Evolutionary conservation across 2,797 vertebrate species (phyloP), one percentile per base, ranked within the genome.

Genomic region (Arctocebus calabarensis): DNA sequence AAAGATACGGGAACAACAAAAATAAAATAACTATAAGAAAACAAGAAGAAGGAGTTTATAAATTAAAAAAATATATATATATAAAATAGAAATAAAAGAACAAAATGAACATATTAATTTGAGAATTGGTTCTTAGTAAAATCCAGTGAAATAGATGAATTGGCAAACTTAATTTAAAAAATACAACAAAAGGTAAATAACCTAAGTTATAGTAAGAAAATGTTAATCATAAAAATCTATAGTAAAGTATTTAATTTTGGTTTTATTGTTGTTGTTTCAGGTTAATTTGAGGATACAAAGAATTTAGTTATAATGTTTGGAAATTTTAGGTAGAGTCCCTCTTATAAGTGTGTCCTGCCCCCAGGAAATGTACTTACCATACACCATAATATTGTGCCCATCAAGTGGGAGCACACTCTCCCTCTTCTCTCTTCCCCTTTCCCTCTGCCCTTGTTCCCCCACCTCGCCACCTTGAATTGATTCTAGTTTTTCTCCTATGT

Each of bases 101-200:
- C 37, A 64, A 91, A 95, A 88, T 64, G 14, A 62, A 87, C 62
- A 1, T 40, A 85, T 88, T 91, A 87, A 66, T 79, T 59, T 34
- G 92, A 73, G 48, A 68, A 27, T 13, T 94, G 16, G 11, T 92
- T 96, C 43, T 84, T 62, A 88, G 11, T 92, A 64, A 92, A 94
- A 7, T 5, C 34, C 77, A 84, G 73, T 77, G 74, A 84, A 86
- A 95, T 43, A 78, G 59, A 61, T 55, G 88, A 88, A 62, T 57
- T 89, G 40, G 3, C 64, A 93, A 97, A 71, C 61, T 52, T 91
- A 86, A 91, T 78, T 85, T 84, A 68, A 19, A 70, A 81, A n/a
- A 52, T 5, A 78, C 6, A 23, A 71, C 40, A 75, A 91, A 95
- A 91, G 59, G 9, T 17, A 90, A 84, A 91, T 84, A 79, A 59